These are phyloP conservation scores for Lasioglossum zephyrum DNA, from an alignment of 2,888 invertebrate genomes.

Conservation along the genomic window DNA sequence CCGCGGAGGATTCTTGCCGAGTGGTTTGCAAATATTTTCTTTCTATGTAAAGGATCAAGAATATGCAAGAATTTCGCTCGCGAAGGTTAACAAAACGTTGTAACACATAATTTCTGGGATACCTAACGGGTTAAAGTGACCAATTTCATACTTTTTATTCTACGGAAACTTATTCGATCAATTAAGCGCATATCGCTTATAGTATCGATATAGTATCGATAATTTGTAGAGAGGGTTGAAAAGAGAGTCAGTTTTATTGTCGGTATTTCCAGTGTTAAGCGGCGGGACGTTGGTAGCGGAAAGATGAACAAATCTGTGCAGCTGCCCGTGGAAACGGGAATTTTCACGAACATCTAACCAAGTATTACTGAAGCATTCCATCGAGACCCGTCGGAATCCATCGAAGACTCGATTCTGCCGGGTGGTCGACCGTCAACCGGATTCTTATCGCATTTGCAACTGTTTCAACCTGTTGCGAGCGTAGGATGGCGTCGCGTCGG, in stretches of 20 bases:
- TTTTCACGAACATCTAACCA: neutral
- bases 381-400: neutral
- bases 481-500: constrained; percentile 6
- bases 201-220: too few relatives aligned
- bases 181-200: too few relatives aligned
- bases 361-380: neutral
- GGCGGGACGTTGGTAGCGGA: neutral
- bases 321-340: neutral
- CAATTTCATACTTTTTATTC: too few relatives aligned
- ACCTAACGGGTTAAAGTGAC: too few relatives aligned
- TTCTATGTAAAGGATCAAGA: neutral
- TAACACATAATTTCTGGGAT: too few relatives aligned
- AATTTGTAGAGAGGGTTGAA: too few relatives aligned
- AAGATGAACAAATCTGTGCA: neutral
- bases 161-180: too few relatives aligned
- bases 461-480: constrained; percentile 68
- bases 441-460: constrained; percentile 53
- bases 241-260: too few relatives aligned
- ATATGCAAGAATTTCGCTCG: neutral
- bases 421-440: constrained; percentile 20
- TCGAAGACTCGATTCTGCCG: constrained; percentile 6
- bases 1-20: neutral
- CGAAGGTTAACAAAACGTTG: too few relatives aligned
- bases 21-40: neutral
- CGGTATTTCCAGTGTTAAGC: neutral